Base-by-base conservation (phyloP, 2,797 vertebrate genomes). In the Syngnathus rostellatus region DNA sequence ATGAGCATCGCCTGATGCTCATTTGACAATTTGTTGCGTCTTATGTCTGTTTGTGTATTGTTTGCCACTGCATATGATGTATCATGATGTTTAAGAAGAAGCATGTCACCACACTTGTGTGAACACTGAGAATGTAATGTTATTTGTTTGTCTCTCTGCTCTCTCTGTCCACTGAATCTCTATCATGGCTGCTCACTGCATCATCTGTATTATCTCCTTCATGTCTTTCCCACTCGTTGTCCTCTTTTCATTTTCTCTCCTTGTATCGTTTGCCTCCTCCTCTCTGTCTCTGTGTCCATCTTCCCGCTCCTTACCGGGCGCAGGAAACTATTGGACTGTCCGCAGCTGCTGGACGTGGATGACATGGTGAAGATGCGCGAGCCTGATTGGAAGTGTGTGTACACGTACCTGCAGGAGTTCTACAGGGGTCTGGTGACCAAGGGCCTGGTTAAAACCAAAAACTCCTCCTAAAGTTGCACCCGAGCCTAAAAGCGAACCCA, bases 361-460 rank as follows among this genome's bases (percentile, higher is more conserved):
- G 97, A 99, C 93, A 98, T 98, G 96, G 96, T 98, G 92, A 95
- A 95, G 92, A 94, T 99, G 94, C 94, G 94, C 68, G 96, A 99
- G 88, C 96, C 96, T 0, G 96, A 98, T 90, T 99, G 97, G 97
- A 99, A 99, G 94, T 99, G 97, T 91, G 96, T 98, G 89, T 99
- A 98, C 93, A 99, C 96, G 88, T 99, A 98, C 93, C 94, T 99
- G 92, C 97, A 98, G 92, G 97, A 99, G 89, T 98, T 97, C 94
- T 99, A 99, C 94, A 92, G 95, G 89, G 95, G 95, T 82, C 93
- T 99, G 93, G 97, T 98, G 91, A 94, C 93, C 90, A 98, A 98
- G 89, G 96, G 97, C 90, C 94, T 99, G 93, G 95, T 99, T 92
- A 99, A 98, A 95, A 98, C 95, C 93, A 99, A 99, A 95, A 95